phyloP scores from a whole-genome alignment of 2,113 vertebrate species.

The Perognathus longimembris region DNA sequence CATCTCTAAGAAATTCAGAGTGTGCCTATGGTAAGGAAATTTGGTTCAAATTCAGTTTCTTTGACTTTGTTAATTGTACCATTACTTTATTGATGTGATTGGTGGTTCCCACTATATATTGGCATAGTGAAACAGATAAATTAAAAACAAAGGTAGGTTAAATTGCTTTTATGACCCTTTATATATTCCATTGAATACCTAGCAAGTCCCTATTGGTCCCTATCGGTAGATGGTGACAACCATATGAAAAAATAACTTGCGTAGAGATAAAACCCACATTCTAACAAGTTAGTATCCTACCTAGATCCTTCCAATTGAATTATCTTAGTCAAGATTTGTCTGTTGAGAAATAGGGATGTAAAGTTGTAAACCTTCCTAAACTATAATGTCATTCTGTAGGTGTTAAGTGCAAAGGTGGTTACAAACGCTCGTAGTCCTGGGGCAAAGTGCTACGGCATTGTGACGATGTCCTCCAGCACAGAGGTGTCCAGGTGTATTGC shows the following conservation, averaged over 20 bases:
- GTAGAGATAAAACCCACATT: neutral
- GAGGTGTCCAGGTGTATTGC: conserved; percentile 95
- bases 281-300: neutral
- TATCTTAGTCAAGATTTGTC: neutral
- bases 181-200: conserved; percentile 41
- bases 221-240: neutral
- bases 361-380: conserved; percentile 35
- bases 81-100: neutral
- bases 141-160: neutral
- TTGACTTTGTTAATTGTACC: neutral
- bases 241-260: neutral
- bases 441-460: conserved; percentile 97
- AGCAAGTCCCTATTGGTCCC: neutral
- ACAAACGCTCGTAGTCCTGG: conserved; percentile 98
- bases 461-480: conserved; percentile 96
- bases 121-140: neutral
- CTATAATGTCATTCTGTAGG: conserved; percentile 85
- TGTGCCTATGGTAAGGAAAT: neutral
- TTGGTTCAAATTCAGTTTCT: conserved; percentile 7
- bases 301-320: neutral
- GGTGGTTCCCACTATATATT: conserved; percentile 25
- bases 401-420: conserved; percentile 97
- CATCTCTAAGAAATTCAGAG: neutral
- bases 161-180: conserved; percentile 10
- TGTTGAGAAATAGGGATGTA: neutral